These are phyloP conservation scores for Canis aureus DNA, from an alignment of 2,113 vertebrate genomes.

Conservation along the genomic window DNA sequence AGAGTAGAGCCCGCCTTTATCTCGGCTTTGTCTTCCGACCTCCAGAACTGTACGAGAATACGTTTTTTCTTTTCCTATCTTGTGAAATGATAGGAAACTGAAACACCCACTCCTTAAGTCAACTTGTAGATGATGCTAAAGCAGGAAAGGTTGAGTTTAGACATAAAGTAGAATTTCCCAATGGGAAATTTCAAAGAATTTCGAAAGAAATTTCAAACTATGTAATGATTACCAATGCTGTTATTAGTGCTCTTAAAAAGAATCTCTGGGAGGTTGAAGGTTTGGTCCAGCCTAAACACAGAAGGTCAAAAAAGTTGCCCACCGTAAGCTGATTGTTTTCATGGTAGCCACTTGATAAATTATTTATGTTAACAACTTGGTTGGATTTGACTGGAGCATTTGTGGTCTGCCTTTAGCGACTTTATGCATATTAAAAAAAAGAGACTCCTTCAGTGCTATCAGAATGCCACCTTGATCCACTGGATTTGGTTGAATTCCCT, in stretches of 20 bases:
- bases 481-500: conserved; percentile 67
- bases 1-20: neutral
- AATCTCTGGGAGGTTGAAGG: neutral
- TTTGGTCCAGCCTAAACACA: neutral
- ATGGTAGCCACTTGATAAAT: neutral
- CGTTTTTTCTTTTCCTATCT: neutral
- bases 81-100: neutral
- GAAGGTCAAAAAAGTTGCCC: neutral
- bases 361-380: neutral
- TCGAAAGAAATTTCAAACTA: neutral
- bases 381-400: conserved; percentile 21
- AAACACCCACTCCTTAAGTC: neutral
- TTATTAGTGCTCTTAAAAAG: neutral
- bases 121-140: neutral
- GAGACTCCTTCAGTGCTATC: neutral
- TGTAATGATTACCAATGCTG: neutral
- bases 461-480: conserved; percentile 21
- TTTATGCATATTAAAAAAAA: neutral
- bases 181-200: conserved; percentile 1
- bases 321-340: neutral
- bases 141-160: neutral
- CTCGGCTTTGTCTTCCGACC: neutral
- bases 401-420: neutral
- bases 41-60: neutral
- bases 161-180: conserved; percentile 23